These are phyloP conservation scores for Strigamia transsilvanica DNA, from an alignment of 2,888 invertebrate species.

Conservation along the genomic window DNA sequence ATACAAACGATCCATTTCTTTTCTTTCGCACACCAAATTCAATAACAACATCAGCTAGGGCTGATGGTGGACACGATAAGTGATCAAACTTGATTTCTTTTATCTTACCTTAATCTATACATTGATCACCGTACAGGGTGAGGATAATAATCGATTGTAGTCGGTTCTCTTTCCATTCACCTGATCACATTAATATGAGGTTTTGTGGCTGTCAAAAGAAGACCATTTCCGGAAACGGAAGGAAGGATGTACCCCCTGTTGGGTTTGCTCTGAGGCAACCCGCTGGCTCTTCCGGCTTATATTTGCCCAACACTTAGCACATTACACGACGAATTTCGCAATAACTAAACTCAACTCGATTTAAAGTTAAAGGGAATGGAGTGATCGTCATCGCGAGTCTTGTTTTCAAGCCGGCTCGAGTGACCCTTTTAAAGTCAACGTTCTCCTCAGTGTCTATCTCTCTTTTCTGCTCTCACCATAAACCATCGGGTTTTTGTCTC, in stretches of 20 bases:
- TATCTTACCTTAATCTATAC: background rate
- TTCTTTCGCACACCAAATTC: slow-evolving; percentile 35
- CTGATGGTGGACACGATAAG: slow-evolving; percentile 8
- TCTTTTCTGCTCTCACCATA: slow-evolving; percentile 35
- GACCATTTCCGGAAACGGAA: slow-evolving; percentile 30
- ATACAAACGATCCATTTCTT: slow-evolving; percentile 41
- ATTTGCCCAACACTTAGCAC: slow-evolving; percentile 22
- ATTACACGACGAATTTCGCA: background rate
- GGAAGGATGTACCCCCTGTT: slow-evolving; percentile 20
- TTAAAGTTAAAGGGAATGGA: background rate
- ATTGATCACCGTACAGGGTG: background rate
- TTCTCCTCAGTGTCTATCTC: background rate
- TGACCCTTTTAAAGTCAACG: slow-evolving; percentile 26
- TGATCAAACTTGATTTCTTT: background rate
- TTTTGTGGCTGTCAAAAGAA: slow-evolving; percentile 39
- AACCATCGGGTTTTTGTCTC: slow-evolving; percentile 41
- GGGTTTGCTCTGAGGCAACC: slow-evolving; percentile 18
- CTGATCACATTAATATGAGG: slow-evolving; percentile 17
- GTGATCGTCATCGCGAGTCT: background rate
- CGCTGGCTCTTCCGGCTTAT: slow-evolving; percentile 29
- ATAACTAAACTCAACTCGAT: background rate
- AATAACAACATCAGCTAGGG: slow-evolving; percentile 37
- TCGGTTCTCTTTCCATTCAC: background rate
- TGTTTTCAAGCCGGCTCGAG: background rate
- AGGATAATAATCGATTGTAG: too few species aligned